Percentiles rank a stretch among this genome's conserved stretches.
Evolutionary conservation across 2,888 invertebrate genomes (phyloP).

Genomic region (Tetragnatha montana): DNA sequence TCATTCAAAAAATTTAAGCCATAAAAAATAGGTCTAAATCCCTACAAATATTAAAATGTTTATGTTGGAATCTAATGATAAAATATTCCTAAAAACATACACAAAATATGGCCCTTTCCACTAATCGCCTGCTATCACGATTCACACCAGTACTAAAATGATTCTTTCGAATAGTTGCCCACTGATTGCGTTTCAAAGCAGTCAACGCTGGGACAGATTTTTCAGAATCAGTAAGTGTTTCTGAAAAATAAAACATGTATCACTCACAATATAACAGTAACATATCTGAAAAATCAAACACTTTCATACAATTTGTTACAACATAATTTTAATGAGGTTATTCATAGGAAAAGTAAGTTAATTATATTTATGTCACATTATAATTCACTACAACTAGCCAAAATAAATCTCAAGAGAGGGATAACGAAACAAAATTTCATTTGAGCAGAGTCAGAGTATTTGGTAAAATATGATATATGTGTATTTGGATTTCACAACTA

Average conservation of each 20-base stretch:
- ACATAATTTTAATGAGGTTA: not conserved
- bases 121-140: constrained; percentile 75
- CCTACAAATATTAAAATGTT: not conserved
- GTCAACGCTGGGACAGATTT: constrained; percentile 77
- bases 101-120: constrained; percentile 77
- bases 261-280: not conserved
- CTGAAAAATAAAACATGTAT: constrained; percentile 72
- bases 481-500: too few relatives aligned
- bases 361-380: too few relatives aligned
- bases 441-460: not conserved
- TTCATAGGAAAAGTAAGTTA: too few relatives aligned
- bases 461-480: not conserved
- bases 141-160: constrained; percentile 76
- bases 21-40: too few relatives aligned
- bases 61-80: too few relatives aligned
- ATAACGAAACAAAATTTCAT: not conserved
- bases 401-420: too few relatives aligned
- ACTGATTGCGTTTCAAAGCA: constrained; percentile 76
- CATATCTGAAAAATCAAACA: not conserved
- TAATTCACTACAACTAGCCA: too few relatives aligned
- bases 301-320: not conserved
- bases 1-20: too few relatives aligned
- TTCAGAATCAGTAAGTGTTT: constrained; percentile 74
- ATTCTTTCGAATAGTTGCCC: constrained; percentile 76
- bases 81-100: constrained; percentile 73